Evolutionary conservation across 2,888 invertebrate species (phyloP).

Genomic region (Aphidius colemani): DNA sequence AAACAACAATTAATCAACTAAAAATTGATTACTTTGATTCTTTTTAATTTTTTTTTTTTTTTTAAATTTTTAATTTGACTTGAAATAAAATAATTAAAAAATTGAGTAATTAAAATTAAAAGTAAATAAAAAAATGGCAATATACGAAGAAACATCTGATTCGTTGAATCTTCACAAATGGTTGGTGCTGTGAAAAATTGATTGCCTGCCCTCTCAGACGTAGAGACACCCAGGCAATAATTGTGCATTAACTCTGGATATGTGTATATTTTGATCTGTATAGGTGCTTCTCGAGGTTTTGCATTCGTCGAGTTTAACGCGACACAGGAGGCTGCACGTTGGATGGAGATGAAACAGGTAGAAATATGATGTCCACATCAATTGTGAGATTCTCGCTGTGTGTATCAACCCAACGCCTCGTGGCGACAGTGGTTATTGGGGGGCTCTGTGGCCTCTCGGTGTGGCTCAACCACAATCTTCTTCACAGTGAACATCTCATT

Average conservation of each 20-base stretch:
- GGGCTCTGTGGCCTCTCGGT: conserved; percentile 56
- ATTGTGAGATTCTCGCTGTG: conserved; percentile 1
- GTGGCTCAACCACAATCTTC: conserved; percentile 44
- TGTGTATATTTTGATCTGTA: conserved; percentile 72
- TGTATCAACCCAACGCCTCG: conserved; percentile 52
- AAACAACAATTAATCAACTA: too few relatives aligned
- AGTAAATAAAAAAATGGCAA: conserved; percentile 36
- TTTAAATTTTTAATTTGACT: neutral
- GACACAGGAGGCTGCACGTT: conserved; percentile 83
- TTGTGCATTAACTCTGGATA: conserved; percentile 61
- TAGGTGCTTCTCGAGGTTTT: conserved; percentile 84
- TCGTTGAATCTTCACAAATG: conserved; percentile 51
- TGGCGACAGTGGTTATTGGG: conserved; percentile 51
- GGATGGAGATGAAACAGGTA: conserved; percentile 93
- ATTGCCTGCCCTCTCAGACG: conserved; percentile 59
- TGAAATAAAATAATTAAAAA: neutral
- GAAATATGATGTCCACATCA: conserved; percentile 54
- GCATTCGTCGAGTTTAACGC: conserved; percentile 91
- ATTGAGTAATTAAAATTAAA: conserved; percentile 23
- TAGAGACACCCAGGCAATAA: conserved; percentile 57
- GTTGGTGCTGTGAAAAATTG: conserved; percentile 56
- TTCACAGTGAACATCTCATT: conserved; percentile 54
- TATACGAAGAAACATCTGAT: too few relatives aligned
- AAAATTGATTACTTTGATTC: too few relatives aligned
- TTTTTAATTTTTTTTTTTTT: neutral